Evolutionary conservation across 2,797 vertebrate genomes (phyloP).

Genomic region (Gymnoscopelus braueri): DNA sequence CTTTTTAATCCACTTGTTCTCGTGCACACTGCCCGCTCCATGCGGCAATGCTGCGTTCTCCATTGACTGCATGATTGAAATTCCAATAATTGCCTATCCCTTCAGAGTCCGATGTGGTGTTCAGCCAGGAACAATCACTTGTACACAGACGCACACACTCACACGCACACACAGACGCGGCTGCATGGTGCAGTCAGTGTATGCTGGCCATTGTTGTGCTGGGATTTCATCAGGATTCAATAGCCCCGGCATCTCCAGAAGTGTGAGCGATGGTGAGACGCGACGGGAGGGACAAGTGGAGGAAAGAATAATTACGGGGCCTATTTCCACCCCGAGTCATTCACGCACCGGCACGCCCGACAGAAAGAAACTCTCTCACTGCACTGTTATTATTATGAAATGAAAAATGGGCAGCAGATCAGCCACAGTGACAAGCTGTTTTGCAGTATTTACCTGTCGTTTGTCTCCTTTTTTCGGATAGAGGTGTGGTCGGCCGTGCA

Average conservation of each 20-base stretch:
- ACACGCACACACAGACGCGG: conserved; percentile 3
- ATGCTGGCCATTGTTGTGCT: conserved; percentile 49
- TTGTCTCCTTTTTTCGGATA: conserved; percentile 67
- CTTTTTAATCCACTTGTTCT: conserved; percentile 56
- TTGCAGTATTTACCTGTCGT: conserved; percentile 75
- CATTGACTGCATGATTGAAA: conserved; percentile 62
- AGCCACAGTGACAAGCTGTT: conserved; percentile 59
- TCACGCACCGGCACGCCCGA: conserved; percentile 66
- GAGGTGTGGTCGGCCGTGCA: conserved; percentile 55
- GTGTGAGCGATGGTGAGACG: conserved; percentile 64
- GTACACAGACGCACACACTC: not conserved
- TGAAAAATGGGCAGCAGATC: conserved; percentile 69
- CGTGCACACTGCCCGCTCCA: conserved; percentile 31
- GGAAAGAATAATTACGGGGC: conserved; percentile 77
- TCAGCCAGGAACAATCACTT: conserved; percentile 40
- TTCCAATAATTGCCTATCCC: conserved; percentile 61
- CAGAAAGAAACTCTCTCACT: conserved; percentile 51
- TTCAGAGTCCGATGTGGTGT: conserved; percentile 50
- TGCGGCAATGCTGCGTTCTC: conserved; percentile 29
- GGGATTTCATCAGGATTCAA: conserved; percentile 75
- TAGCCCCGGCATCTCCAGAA: conserved; percentile 51
- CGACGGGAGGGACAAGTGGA: conserved; percentile 66
- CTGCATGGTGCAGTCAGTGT: conserved; percentile 18
- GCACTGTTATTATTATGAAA: conserved; percentile 71
- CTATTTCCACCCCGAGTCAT: conserved; percentile 71